Evolutionary conservation across 2,797 vertebrate species (phyloP), one percentile per base, ranked within the genome.

Genomic region (Pipistrellus pipistrellus): DNA sequence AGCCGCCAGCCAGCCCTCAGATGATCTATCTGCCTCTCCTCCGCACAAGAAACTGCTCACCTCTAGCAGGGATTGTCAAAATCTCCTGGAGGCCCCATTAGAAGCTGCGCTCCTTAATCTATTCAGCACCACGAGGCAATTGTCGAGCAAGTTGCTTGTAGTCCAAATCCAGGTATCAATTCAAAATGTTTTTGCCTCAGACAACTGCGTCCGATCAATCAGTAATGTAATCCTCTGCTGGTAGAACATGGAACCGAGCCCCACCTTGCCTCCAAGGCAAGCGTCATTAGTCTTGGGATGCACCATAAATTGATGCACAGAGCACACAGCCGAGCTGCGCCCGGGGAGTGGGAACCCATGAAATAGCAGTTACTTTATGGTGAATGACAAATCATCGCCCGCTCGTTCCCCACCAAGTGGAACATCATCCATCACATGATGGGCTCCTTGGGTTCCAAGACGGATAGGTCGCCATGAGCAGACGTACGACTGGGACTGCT

Each of bases 161-260:
- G 92, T 96, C 94, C 97, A 97, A 96, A 97, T 97, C 96, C 97
- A 96, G 94, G 96, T 96, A 96, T 97, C 97, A 96, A 95, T 96
- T 96, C 88, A 95, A 96, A 96, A 97, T 93, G 93, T 93, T 96
- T 95, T 81, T 93, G 62, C 85, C 53, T 91, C 97, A 85, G 92
- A 91, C 95, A 92, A 88, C 68, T 18, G 3, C 4, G 1, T 46
- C 20, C 17, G 48, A 78, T 95, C 94, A 95, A 92, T 91, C 85
- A 72, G 80, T 53, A 93, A 88, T 82, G 90, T 95, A 88, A 91
- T 82, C 95, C 93, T 97, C 71, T 17, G 94, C 82, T 96, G 77
- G 96, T 92, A 93, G 75, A 95, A 96, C 68, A 69, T 6, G 85
- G 96, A 96, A 86, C 89, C 90, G 83, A 93, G 73, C 92, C 93